Conservation (phyloP, 1,140 invertebrate genomes). For the Gryllus bimaculatus region DNA sequence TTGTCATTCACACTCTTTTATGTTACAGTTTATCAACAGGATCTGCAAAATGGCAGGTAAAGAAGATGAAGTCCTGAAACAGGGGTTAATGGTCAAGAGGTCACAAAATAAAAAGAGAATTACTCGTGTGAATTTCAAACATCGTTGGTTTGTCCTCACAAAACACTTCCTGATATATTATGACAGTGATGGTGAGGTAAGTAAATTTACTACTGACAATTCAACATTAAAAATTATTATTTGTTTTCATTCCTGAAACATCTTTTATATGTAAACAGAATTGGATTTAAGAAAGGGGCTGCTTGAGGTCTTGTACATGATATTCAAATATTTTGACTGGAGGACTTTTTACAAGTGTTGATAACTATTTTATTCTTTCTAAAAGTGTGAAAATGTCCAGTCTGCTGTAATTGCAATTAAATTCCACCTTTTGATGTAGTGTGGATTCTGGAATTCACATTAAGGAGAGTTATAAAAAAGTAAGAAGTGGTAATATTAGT, state of each 20-base stretch:
- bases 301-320: too few relatives aligned
- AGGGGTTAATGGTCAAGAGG: conserved; percentile 74
- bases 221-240: neutral
- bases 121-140: conserved; percentile 73
- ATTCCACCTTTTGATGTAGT: too few relatives aligned
- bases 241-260: neutral
- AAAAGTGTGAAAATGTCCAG: too few relatives aligned
- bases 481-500: too few relatives aligned
- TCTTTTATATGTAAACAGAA: neutral
- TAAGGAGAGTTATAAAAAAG: too few relatives aligned
- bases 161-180: conserved; percentile 65
- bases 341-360: too few relatives aligned
- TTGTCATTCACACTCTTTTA: too few relatives aligned
- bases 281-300: neutral
- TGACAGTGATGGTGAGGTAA: conserved; percentile 64
- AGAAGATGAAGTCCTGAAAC: conserved; percentile 41
- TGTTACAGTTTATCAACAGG: too few relatives aligned
- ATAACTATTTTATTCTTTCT: too few relatives aligned
- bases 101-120: conserved; percentile 81
- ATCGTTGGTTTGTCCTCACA: conserved; percentile 73
- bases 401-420: too few relatives aligned
- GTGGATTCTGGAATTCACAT: too few relatives aligned
- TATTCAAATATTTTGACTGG: too few relatives aligned
- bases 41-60: conserved; percentile 32
- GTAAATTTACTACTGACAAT: neutral